Evolutionary conservation across 1,140 invertebrate species (phyloP), one percentile per base, ranked within the genome.

Genomic region (Drosophila repleta): DNA sequence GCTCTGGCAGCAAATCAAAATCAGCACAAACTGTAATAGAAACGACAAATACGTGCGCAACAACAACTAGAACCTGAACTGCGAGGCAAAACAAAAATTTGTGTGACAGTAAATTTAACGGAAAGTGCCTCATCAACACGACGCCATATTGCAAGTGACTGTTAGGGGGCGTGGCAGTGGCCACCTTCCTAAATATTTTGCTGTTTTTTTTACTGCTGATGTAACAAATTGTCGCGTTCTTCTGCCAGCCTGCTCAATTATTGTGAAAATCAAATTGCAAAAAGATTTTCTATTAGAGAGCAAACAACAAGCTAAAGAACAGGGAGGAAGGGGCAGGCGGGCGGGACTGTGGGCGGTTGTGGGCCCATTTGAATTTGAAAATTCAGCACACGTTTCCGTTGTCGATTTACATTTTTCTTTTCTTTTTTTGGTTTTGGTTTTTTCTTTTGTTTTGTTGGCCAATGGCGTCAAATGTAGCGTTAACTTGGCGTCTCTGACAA

Each of bases 21-120:
- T 88, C 83, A 88, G 79, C 76, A 83, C 83, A 88, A 79, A 88
- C 84, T 88, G 83, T 88, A 88, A 88, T 88, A 79, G 83, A 88
- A 88, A 88, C 83, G 83, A 74, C 83, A 88, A 88, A 79, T 88
- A 88, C 83, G 83, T 88, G 83, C 76, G 58, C 74, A 74, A 74
- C 46, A 65, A 17, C 41, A 46, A 51, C 52, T 45, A 51, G 39
- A 69, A 58, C 63, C 35, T 48, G n/a, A 69, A 58, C 63, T 66
- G 55, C 37, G 48, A 49, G 45, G 20, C 39, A 37, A 11, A 48
- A 43, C 32, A 52, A 60, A 74, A 63, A 74, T 77, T 76, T 76
- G 73, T 76, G 76, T 73, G 73, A 76, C 69, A 76, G 76, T 79
- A 73, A 74, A 79, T 76, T 74, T 70, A 74, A 76, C 69, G 74